A percentile compares a stretch with the other conserved stretches of the same genome.
phyloP scores from a whole-genome alignment of 2,888 invertebrate genomes.

The Caenorhabditis becei region DNA sequence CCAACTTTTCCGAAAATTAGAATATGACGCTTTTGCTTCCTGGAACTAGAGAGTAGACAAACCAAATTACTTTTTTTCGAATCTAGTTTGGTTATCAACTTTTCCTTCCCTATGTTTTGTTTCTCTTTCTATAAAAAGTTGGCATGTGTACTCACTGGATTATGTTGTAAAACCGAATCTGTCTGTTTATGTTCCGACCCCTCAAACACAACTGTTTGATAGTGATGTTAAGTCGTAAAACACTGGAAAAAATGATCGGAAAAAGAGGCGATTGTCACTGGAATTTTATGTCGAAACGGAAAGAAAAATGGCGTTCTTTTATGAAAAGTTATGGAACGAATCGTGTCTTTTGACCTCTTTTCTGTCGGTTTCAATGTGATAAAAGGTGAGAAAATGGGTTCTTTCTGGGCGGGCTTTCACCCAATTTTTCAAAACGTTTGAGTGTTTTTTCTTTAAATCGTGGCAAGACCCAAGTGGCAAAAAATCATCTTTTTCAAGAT shows the following conservation, averaged over 20 bases:
- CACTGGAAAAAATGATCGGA: not conserved
- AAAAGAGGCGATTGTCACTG: not conserved
- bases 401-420: too few relatives aligned
- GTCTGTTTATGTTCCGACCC: not conserved
- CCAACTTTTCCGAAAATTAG: too few relatives aligned
- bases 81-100: not conserved
- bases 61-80: too few relatives aligned
- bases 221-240: slow-evolving; percentile 6
- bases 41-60: too few relatives aligned
- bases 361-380: not conserved
- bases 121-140: not conserved
- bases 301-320: not conserved
- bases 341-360: not conserved
- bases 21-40: too few relatives aligned
- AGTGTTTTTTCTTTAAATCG: too few relatives aligned
- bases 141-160: not conserved
- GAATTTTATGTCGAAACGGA: not conserved
- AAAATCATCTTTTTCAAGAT: too few relatives aligned
- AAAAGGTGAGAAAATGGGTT: too few relatives aligned
- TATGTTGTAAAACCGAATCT: not conserved
- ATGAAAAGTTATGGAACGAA: too few relatives aligned
- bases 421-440: too few relatives aligned
- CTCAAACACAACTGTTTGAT: not conserved
- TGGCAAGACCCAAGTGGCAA: too few relatives aligned
- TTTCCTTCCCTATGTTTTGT: not conserved